These are phyloP conservation scores for Cryptoprocta ferox DNA, from an alignment of 2,797 vertebrate genomes.

Conservation along the genomic window DNA sequence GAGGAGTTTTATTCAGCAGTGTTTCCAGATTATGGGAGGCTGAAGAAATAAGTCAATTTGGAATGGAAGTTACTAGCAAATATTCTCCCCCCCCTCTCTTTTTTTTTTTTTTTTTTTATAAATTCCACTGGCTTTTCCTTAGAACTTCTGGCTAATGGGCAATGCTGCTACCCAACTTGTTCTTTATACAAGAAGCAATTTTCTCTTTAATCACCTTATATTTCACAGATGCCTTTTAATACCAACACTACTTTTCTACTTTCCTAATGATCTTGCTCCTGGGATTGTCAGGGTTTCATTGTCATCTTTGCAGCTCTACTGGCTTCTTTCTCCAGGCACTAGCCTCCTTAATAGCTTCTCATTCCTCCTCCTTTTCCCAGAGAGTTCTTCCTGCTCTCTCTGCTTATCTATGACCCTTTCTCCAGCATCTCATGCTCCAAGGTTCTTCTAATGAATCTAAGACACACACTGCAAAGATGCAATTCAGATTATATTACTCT, in stretches of 20 bases:
- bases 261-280: neutral
- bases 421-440: neutral
- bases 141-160: neutral
- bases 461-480: neutral
- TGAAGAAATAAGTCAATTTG: slow-evolving; percentile 2
- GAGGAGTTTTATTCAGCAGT: neutral
- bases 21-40: neutral
- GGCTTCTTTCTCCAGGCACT: neutral
- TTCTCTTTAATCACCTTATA: neutral
- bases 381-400: neutral
- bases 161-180: neutral
- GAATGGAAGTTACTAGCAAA: neutral
- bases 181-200: neutral
- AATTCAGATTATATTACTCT: neutral
- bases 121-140: neutral
- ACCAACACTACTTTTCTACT: neutral
- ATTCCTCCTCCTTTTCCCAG: neutral
- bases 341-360: neutral
- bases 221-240: neutral
- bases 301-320: neutral
- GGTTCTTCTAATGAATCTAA: neutral
- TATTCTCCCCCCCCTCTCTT: neutral
- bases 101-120: neutral
- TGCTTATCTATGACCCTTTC: neutral
- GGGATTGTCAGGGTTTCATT: neutral